Conservation (phyloP, 1,140 invertebrate genomes). For the Micrasema minimum region DNA sequence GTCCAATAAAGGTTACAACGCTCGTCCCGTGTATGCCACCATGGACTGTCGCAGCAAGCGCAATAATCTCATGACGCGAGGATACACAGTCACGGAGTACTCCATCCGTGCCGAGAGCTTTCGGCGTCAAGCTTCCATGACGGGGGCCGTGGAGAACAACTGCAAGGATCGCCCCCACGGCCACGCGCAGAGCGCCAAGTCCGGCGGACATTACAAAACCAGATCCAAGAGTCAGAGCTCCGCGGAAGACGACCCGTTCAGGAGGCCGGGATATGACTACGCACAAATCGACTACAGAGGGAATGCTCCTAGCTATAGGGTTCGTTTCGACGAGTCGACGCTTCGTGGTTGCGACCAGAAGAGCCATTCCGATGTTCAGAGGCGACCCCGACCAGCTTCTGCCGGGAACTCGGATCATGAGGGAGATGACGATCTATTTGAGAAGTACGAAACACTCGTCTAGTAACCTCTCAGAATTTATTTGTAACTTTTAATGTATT, state of each 20-base stretch:
- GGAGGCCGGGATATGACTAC: slow-evolving; percentile 29
- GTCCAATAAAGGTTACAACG: slow-evolving; percentile 21
- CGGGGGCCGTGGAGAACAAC: slow-evolving; percentile 15
- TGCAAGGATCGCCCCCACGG: background rate
- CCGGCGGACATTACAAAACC: slow-evolving; percentile 25
- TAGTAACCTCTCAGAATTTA: slow-evolving; percentile 50
- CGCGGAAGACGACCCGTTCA: slow-evolving; percentile 32
- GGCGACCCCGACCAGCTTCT: slow-evolving; percentile 28
- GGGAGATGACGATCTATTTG: slow-evolving; percentile 56
- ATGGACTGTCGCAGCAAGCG: slow-evolving; percentile 49
- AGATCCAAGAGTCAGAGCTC: slow-evolving; percentile 44
- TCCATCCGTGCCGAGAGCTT: slow-evolving; percentile 44
- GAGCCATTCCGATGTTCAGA: slow-evolving; percentile 50
- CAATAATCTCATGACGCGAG: slow-evolving; percentile 44
- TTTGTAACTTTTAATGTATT: background rate
- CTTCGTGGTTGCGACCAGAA: slow-evolving; percentile 35
- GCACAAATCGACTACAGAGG: slow-evolving; percentile 29
- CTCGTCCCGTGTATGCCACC: slow-evolving; percentile 44
- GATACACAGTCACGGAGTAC: slow-evolving; percentile 47
- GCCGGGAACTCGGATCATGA: slow-evolving; percentile 44
- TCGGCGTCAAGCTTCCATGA: slow-evolving; percentile 45
- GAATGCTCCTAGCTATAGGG: slow-evolving; percentile 41
- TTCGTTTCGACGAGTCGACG: slow-evolving; percentile 47
- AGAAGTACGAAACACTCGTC: slow-evolving; percentile 66
- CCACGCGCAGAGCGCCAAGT: slow-evolving; percentile 31